Evolutionary conservation across 2,888 invertebrate species (phyloP).

Genomic region (Seladonia tumulorum): DNA sequence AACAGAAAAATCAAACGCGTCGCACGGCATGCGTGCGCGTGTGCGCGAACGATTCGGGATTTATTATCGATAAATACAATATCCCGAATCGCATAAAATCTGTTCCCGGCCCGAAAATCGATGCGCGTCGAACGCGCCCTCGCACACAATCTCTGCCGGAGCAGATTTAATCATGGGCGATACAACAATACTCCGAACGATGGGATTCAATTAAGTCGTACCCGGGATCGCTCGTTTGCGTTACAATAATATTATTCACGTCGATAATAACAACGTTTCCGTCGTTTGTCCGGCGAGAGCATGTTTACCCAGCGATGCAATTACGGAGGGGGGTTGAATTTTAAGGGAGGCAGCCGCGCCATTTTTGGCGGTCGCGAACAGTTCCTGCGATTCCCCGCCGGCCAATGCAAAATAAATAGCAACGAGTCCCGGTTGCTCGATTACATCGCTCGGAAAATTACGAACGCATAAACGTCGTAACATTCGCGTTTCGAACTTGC

Average conservation of each 20-base stretch:
- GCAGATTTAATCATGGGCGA: not conserved
- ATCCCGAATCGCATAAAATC: not conserved
- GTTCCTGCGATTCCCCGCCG: not conserved
- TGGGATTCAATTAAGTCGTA: conserved; percentile 28
- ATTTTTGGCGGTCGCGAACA: not conserved
- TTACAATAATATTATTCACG: conserved; percentile 43
- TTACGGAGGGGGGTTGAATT: conserved; percentile 12
- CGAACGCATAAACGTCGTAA: not conserved
- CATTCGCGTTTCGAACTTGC: not conserved
- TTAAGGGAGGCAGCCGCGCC: not conserved
- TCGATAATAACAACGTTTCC: conserved; percentile 30
- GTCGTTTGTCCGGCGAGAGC: not conserved
- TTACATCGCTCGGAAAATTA: not conserved
- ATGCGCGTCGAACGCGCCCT: not conserved
- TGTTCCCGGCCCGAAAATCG: not conserved
- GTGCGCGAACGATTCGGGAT: not conserved
- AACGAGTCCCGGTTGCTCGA: not conserved
- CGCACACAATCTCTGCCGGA: not conserved
- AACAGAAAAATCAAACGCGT: not conserved
- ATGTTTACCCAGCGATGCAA: conserved; percentile 26
- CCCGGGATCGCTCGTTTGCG: conserved; percentile 26
- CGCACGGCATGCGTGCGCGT: not conserved
- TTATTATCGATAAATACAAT: conserved; percentile 22
- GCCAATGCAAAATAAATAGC: not conserved
- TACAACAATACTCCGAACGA: conserved; percentile 13